Evolutionary conservation across 2,888 invertebrate species (phyloP).

Genomic region (Cacoxenus indagator): DNA sequence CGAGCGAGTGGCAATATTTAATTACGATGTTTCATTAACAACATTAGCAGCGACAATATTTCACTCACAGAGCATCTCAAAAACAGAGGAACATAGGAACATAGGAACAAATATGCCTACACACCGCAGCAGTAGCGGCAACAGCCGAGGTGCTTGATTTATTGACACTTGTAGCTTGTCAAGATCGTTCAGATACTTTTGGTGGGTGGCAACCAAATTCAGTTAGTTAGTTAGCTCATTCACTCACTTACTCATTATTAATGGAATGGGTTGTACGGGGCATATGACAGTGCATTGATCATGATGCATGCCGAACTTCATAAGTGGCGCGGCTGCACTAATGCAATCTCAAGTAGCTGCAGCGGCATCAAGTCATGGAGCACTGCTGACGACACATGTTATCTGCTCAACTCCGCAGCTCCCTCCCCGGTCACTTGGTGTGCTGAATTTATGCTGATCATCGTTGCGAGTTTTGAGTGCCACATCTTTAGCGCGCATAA

Average conservation of each 20-base stretch:
- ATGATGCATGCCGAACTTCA: conserved; percentile 35
- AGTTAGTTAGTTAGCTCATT: neutral
- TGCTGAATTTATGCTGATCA: conserved; percentile 46
- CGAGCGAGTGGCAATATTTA: conserved; percentile 47
- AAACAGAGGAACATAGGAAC: neutral
- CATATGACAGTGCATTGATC: conserved; percentile 59
- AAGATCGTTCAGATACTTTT: conserved; percentile 51
- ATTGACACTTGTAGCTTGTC: conserved; percentile 56
- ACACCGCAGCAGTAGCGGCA: neutral
- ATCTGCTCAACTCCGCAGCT: conserved; percentile 24
- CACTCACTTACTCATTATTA: conserved; percentile 42
- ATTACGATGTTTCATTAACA: conserved; percentile 68
- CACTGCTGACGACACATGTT: conserved; percentile 31
- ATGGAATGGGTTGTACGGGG: conserved; percentile 62
- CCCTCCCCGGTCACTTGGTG: neutral
- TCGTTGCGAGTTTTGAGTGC: conserved; percentile 37
- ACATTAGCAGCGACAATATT: conserved; percentile 65
- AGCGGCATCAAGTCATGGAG: conserved; percentile 54
- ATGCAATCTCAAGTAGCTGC: conserved; percentile 60
- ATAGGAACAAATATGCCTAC: conserved; percentile 9
- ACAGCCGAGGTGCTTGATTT: conserved; percentile 61
- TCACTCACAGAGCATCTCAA: conserved; percentile 50
- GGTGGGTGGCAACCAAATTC: conserved; percentile 55
- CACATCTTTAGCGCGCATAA: conserved; percentile 61
- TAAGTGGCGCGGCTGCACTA: conserved; percentile 47